Evolutionary conservation across 2,888 invertebrate species (phyloP).

Genomic region (Lycophotia porphyrea): DNA sequence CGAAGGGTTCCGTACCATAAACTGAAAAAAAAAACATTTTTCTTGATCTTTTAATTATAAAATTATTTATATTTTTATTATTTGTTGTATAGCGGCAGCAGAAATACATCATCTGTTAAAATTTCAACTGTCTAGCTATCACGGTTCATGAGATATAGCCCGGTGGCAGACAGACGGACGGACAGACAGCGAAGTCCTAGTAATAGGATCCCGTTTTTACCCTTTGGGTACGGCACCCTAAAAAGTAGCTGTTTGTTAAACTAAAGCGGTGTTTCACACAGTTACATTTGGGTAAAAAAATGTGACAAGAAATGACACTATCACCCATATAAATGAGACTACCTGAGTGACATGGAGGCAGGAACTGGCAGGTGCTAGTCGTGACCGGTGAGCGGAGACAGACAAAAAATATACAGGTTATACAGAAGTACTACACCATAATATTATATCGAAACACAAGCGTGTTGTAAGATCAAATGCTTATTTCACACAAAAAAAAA

Average conservation of each 20-base stretch:
- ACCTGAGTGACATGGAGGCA: slow-evolving; percentile 56
- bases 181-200: too few relatives aligned
- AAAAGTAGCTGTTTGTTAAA: background rate
- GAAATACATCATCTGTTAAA: too few relatives aligned
- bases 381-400: slow-evolving; percentile 44
- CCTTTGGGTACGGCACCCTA: too few relatives aligned
- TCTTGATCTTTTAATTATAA: too few relatives aligned
- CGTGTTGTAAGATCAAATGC: background rate
- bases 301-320: slow-evolving; percentile 35
- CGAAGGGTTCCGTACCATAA: too few relatives aligned
- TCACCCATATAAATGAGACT: slow-evolving; percentile 48
- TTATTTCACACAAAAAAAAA: background rate
- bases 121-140: too few relatives aligned
- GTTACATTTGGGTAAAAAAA: slow-evolving; percentile 32
- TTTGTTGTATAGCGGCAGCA: too few relatives aligned
- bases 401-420: background rate
- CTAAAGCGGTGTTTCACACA: background rate
- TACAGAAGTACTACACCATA: slow-evolving; percentile 27
- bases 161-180: too few relatives aligned
- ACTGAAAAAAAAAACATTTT: too few relatives aligned
- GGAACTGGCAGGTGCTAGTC: slow-evolving; percentile 57
- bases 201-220: too few relatives aligned
- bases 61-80: too few relatives aligned
- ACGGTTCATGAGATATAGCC: too few relatives aligned
- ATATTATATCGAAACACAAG: background rate